Percentiles rank a stretch among this genome's conserved stretches.
Conservation (phyloP, 1,140 invertebrate genomes). For the Lordiphosa collinella region DNA sequence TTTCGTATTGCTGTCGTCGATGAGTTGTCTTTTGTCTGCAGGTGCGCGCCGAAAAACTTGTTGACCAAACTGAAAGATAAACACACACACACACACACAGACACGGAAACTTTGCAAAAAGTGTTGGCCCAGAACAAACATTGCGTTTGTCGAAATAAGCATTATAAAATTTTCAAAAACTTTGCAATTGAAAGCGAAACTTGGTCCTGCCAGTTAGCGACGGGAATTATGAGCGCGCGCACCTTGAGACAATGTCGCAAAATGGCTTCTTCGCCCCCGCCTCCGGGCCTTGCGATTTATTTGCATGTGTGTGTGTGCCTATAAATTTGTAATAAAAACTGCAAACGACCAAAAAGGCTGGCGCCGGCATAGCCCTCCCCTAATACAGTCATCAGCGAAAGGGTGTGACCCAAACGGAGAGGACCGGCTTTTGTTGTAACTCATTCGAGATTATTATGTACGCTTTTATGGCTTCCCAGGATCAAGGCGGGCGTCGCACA, state of each 20-base stretch:
- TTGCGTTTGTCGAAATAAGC: conserved; percentile 56
- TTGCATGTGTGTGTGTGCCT: conserved; percentile 64
- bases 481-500: conserved; percentile 42
- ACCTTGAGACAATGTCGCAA: conserved; percentile 17
- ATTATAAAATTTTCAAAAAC: conserved; percentile 71
- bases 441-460: conserved; percentile 79
- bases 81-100: conserved; percentile 37
- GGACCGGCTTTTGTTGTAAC: conserved; percentile 65
- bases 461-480: conserved; percentile 71
- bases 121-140: conserved; percentile 60
- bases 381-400: conserved; percentile 68
- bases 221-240: conserved; percentile 27
- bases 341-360: conserved; percentile 65
- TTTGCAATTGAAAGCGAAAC: conserved; percentile 59
- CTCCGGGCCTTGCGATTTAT: conserved; percentile 62
- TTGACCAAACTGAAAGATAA: conserved; percentile 75
- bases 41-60: conserved; percentile 66
- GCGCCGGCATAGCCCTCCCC: conserved; percentile 32
- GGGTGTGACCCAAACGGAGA: conserved; percentile 23
- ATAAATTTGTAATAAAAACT: conserved; percentile 79
- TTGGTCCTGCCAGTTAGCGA: not conserved
- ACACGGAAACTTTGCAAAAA: conserved; percentile 54
- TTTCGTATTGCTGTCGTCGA: conserved; percentile 12
- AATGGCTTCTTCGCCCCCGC: not conserved
- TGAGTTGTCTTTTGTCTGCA: conserved; percentile 40